Conservation (phyloP, 2,888 invertebrate species). For the Neria commutata region DNA sequence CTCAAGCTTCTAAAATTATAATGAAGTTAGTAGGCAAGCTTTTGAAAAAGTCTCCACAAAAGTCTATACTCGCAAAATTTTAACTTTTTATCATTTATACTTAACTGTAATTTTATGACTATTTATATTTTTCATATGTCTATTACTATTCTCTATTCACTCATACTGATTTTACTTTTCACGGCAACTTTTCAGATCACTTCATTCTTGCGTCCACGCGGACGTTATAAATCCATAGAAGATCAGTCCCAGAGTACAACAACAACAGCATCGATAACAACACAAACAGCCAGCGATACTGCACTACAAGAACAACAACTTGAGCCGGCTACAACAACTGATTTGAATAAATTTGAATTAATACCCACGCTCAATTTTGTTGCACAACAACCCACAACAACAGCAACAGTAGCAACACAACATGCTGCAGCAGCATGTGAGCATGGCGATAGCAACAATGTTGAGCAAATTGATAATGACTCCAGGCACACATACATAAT, state of each 20-base stretch:
- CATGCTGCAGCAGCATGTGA: slow-evolving; percentile 33
- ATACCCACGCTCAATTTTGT: slow-evolving; percentile 56
- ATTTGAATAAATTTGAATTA: slow-evolving; percentile 44
- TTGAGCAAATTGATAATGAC: slow-evolving; percentile 34
- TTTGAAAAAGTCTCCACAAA: no score
- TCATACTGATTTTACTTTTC: no score
- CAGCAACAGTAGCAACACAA: slow-evolving; percentile 18
- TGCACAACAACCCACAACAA: slow-evolving; percentile 32
- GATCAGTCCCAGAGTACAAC: slow-evolving; percentile 23
- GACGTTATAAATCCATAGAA: slow-evolving; percentile 42
- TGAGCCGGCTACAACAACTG: slow-evolving; percentile 36
- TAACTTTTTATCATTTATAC: slow-evolving; percentile 7
- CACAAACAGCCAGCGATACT: slow-evolving; percentile 1
- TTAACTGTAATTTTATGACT: slow-evolving; percentile 6
- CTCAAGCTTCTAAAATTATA: no score
- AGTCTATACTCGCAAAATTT: no score
- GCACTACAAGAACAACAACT: slow-evolving; percentile 28
- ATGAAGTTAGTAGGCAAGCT: no score
- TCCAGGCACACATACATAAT: slow-evolving; percentile 49
- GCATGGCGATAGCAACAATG: slow-evolving; percentile 22
- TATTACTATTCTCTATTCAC: no score
- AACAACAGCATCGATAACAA: slow-evolving; percentile 1
- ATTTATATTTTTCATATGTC: slow-evolving; percentile 8
- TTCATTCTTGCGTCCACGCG: slow-evolving; percentile 55
- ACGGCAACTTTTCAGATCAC: slow-evolving; percentile 55